A percentile compares a stretch with the other conserved stretches of the same genome.
Conservation (phyloP, 2,888 invertebrate genomes). For the Andrena fulva region DNA sequence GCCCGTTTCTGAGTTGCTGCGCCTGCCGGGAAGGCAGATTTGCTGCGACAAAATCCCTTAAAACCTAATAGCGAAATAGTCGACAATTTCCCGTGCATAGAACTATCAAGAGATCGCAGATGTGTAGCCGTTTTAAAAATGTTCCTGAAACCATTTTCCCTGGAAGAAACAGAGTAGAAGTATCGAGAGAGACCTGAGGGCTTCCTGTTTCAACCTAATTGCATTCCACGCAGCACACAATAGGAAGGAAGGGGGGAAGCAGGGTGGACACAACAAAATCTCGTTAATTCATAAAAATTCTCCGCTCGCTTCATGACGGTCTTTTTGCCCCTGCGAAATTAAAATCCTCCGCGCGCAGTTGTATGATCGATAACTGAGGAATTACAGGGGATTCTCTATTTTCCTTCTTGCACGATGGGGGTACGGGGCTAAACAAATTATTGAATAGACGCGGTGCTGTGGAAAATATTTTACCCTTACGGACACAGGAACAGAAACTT, state of each 20-base stretch:
- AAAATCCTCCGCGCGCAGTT: conserved; percentile 49
- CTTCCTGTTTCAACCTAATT: conserved; percentile 65
- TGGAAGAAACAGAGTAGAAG: not conserved
- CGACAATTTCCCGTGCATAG: too few species aligned
- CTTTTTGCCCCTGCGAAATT: conserved; percentile 65
- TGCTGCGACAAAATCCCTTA: too few species aligned
- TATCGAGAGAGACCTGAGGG: conserved; percentile 46
- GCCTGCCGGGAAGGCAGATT: too few species aligned
- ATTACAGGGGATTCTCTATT: conserved; percentile 27
- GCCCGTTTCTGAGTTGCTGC: too few species aligned
- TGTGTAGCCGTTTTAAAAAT: too few species aligned
- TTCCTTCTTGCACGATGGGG: not conserved
- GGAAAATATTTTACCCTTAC: not conserved
- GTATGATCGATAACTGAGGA: conserved; percentile 51
- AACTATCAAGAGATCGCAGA: too few species aligned
- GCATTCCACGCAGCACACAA: conserved; percentile 59
- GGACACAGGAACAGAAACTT: too few species aligned
- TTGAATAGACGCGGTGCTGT: not conserved
- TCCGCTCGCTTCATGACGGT: conserved; percentile 38
- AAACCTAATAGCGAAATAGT: too few species aligned
- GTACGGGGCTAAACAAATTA: not conserved
- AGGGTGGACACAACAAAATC: conserved; percentile 57
- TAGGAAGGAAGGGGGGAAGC: not conserved
- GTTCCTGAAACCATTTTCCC: conserved; percentile 9
- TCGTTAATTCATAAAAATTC: conserved; percentile 70